Conservation (phyloP, 2,113 vertebrate genomes). For the Thamnophis sirtalis region DNA sequence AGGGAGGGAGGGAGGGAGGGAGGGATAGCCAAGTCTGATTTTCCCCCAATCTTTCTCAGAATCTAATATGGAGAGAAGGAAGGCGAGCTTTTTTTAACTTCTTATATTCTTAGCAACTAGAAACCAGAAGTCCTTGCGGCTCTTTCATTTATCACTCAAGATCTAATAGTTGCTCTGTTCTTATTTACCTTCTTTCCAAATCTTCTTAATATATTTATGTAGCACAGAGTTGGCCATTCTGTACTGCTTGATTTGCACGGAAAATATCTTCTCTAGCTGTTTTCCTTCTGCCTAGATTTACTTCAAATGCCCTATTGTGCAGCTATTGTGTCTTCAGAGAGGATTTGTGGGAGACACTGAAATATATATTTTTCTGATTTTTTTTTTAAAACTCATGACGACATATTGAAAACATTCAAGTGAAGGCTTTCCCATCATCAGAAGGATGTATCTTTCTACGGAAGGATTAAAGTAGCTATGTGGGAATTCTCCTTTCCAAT, state of each 20-base stretch:
- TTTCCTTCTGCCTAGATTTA: not conserved
- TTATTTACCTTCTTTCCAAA: not conserved
- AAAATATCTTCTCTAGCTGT: not conserved
- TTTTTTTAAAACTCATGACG: not conserved
- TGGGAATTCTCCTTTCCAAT: slow-evolving; percentile 18
- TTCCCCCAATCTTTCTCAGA: not conserved
- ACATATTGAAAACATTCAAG: not conserved
- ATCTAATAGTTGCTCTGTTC: not conserved
- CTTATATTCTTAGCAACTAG: not conserved
- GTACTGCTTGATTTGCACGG: not conserved
- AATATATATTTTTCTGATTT: no score
- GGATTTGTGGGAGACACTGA: not conserved
- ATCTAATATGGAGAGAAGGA: not conserved
- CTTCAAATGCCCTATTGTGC: not conserved
- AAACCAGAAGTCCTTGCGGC: not conserved
- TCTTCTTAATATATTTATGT: not conserved
- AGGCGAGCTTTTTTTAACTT: not conserved
- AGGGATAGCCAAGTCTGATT: not conserved
- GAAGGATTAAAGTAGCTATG: not conserved
- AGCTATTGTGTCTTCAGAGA: not conserved
- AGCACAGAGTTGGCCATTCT: not conserved
- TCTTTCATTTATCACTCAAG: not conserved
- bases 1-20: no score
- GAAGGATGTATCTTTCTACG: not conserved
- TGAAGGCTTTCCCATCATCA: slow-evolving; percentile 23